Conservation (phyloP, 1,140 invertebrate species). For the Conus ventricosus region DNA sequence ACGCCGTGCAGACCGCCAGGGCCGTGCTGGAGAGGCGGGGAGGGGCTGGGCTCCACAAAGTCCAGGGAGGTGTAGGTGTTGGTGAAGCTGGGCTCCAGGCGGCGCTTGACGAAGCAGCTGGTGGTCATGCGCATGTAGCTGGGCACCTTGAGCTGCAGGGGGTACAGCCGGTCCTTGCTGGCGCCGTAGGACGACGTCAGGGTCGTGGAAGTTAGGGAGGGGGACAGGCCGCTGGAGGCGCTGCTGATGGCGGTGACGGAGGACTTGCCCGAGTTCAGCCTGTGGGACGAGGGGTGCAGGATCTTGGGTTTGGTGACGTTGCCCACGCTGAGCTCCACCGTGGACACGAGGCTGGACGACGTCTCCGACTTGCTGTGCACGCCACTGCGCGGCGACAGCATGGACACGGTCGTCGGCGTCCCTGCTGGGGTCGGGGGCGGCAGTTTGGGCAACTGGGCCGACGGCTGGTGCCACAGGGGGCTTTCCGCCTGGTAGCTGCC, state of each 20-base stretch:
- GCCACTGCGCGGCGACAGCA: neutral
- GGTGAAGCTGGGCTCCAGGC: slow-evolving; percentile 38
- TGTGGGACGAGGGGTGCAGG: neutral
- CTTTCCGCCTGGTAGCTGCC: slow-evolving; percentile 45
- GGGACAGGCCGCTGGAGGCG: neutral
- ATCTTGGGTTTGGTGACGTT: slow-evolving; percentile 20
- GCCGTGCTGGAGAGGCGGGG: neutral
- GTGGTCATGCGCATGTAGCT: slow-evolving; percentile 39
- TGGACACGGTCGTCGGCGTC: neutral
- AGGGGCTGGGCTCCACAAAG: slow-evolving; percentile 26
- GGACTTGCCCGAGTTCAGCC: neutral
- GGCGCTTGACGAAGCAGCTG: slow-evolving; percentile 36
- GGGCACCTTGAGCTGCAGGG: slow-evolving; percentile 27
- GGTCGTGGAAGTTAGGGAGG: neutral
- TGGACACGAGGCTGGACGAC: neutral
- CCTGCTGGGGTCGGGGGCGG: slow-evolving; percentile 1
- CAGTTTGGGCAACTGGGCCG: neutral
- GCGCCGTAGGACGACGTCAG: neutral
- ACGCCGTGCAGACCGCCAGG: neutral
- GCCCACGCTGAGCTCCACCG: neutral
- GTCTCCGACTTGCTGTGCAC: neutral
- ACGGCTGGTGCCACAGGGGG: slow-evolving; percentile 36
- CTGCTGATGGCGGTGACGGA: neutral
- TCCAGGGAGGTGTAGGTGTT: slow-evolving; percentile 34
- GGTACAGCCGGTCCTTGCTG: neutral